Conservation (phyloP, 2,113 vertebrate species). For the Alexandromys fortis region DNA sequence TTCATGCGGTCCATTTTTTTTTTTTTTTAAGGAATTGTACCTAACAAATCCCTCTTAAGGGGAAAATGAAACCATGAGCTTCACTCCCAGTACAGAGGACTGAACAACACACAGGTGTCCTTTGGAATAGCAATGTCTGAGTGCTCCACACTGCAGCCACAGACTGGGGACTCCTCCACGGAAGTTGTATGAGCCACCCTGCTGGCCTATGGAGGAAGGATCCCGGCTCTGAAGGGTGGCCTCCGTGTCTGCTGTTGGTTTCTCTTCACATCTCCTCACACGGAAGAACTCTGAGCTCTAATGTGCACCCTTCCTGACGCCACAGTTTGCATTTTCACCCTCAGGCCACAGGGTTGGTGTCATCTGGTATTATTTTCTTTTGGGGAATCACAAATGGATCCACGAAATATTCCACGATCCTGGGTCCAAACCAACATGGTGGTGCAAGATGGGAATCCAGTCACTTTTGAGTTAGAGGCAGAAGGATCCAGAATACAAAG, state of each 20-base stretch:
- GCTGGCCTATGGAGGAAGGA: neutral
- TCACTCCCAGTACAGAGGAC: neutral
- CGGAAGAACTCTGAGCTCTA: neutral
- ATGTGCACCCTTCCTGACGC: neutral
- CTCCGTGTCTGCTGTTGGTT: neutral
- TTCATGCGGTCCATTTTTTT: conserved; percentile 25
- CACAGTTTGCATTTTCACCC: neutral
- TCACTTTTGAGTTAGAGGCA: neutral
- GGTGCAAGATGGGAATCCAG: neutral
- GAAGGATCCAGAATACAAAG: neutral
- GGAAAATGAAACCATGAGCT: neutral
- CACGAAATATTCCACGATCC: neutral
- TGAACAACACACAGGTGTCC: neutral
- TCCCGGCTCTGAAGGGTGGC: neutral
- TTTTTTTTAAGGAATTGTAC: neutral
- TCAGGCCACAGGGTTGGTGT: neutral
- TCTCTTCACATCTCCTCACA: neutral
- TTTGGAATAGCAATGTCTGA: neutral
- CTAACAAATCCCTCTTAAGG: neutral
- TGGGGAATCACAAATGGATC: neutral
- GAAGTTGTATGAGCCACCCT: neutral
- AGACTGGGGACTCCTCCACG: neutral
- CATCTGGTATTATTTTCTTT: neutral
- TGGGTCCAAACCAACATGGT: neutral
- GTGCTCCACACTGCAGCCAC: neutral